Conservation (phyloP, 2,797 vertebrate genomes). For the Phylloscopus collybita region DNA sequence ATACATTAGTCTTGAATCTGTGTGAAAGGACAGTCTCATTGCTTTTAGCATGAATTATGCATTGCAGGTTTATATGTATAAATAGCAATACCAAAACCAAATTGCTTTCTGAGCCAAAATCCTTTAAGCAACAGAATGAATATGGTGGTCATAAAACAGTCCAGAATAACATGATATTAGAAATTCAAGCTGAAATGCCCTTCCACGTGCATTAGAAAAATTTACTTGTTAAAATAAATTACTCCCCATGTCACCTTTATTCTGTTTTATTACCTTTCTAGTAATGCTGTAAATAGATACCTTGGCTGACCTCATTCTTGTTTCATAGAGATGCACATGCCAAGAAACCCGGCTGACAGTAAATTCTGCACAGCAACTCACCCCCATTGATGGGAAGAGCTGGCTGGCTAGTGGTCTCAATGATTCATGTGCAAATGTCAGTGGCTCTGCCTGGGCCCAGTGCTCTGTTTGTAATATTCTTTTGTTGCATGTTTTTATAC, state of each 20-base stretch:
- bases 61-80: neutral
- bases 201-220: neutral
- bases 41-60: neutral
- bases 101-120: neutral
- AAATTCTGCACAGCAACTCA: neutral
- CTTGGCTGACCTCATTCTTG: constrained; percentile 40
- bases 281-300: neutral
- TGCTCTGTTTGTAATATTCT: neutral
- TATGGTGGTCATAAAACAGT: neutral
- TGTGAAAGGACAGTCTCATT: neutral
- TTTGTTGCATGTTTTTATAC: neutral
- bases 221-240: neutral
- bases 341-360: constrained; percentile 45
- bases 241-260: neutral
- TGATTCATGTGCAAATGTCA: neutral
- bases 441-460: neutral
- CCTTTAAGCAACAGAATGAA: neutral
- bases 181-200: neutral
- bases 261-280: constrained; percentile 12
- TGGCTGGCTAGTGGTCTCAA: neutral
- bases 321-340: neutral
- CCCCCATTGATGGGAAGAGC: neutral
- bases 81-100: constrained; percentile 21
- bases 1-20: neutral
- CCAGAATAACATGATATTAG: neutral